phyloP scores from a whole-genome alignment of 2,888 invertebrate species.

The Baronia brevicornis region DNA sequence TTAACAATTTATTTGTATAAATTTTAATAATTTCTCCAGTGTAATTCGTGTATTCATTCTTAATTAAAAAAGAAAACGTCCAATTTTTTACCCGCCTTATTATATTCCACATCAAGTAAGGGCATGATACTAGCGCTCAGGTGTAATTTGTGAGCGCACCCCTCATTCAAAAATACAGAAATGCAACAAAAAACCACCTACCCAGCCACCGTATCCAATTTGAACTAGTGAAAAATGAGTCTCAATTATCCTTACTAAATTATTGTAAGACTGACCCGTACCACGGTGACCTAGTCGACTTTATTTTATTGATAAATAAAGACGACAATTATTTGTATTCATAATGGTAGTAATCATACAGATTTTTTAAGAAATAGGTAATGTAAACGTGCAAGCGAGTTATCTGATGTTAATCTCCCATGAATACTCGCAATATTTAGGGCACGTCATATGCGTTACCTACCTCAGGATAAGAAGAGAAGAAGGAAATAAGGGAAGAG shows the following conservation, averaged over 20 bases:
- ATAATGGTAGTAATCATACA: no score
- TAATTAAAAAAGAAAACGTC: conserved; percentile 1
- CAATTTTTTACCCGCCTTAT: not conserved
- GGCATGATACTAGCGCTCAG: conserved; percentile 22
- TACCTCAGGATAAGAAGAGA: no score
- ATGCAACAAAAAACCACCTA: conserved; percentile 49
- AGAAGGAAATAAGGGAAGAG: no score
- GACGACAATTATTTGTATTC: not conserved
- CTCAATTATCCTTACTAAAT: conserved; percentile 55
- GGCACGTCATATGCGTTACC: no score
- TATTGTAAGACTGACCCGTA: conserved; percentile 37
- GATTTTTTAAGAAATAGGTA: no score
- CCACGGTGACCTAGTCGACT: conserved; percentile 15
- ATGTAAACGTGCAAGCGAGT: no score
- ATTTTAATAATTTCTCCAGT: not conserved
- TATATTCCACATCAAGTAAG: conserved; percentile 21
- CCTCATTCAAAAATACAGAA: conserved; percentile 29
- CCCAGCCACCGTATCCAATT: conserved; percentile 56
- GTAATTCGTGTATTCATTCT: not conserved
- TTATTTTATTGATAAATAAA: not conserved
- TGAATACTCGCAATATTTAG: no score
- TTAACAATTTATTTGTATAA: not conserved
- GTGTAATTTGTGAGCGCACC: conserved; percentile 49
- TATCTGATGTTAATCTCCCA: no score
- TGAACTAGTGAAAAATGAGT: conserved; percentile 65